phyloP scores from a whole-genome alignment of 1,140 invertebrate genomes.

The Hesperophylax magnus region DNA sequence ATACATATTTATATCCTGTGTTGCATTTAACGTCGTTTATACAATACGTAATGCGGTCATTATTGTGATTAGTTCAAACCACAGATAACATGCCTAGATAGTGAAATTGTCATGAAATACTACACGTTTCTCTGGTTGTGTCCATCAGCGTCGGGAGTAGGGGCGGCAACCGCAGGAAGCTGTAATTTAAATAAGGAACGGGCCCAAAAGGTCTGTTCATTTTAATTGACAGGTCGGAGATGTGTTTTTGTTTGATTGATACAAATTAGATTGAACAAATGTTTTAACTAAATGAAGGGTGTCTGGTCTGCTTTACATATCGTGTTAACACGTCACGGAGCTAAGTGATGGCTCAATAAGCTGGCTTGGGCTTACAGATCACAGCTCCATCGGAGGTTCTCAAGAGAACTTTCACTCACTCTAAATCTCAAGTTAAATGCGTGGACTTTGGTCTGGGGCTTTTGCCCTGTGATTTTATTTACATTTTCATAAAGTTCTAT shows the following conservation, averaged over 20 bases:
- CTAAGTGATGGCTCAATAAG: slow-evolving; percentile 30
- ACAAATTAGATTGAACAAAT: slow-evolving; percentile 43
- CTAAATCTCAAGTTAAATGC: no score
- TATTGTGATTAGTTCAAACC: slow-evolving; percentile 7
- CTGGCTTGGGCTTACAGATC: no score
- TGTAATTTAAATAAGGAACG: slow-evolving; percentile 49
- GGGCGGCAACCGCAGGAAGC: slow-evolving; percentile 42
- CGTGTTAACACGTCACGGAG: slow-evolving; percentile 6
- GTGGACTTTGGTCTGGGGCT: no score
- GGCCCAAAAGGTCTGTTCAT: slow-evolving; percentile 28
- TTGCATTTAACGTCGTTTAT: slow-evolving; percentile 32
- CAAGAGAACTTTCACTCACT: no score
- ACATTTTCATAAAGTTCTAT: no score
- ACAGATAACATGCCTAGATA: slow-evolving; percentile 40
- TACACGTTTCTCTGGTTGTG: slow-evolving; percentile 26
- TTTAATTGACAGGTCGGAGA: slow-evolving; percentile 43
- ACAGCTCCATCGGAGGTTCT: no score
- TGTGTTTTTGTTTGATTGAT: slow-evolving; percentile 44
- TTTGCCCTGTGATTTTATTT: no score
- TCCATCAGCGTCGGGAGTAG: slow-evolving; percentile 31
- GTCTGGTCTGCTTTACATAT: slow-evolving; percentile 34
- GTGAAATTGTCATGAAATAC: neutral
- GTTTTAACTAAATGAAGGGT: slow-evolving; percentile 28
- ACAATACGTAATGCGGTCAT: slow-evolving; percentile 13
- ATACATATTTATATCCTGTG: slow-evolving; percentile 39